phyloP scores from a whole-genome alignment of 1,140 invertebrate genomes.

The Procambarus virginalis region DNA sequence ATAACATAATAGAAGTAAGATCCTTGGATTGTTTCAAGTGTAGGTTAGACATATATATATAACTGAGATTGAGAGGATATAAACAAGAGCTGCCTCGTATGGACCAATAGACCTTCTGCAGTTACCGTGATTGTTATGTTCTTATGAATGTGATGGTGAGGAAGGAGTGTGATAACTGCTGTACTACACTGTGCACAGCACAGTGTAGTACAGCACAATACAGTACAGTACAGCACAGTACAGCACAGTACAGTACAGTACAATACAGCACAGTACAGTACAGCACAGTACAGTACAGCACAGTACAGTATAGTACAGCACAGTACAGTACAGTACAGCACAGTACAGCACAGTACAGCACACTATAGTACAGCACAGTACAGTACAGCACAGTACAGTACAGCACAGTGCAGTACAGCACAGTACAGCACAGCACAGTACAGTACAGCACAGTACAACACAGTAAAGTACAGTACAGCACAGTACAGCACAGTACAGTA shows the following conservation, averaged over 20 bases:
- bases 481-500: conserved; percentile 66
- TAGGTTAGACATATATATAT: neutral
- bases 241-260: conserved; percentile 59
- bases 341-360: conserved; percentile 40
- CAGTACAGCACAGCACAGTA: conserved; percentile 60
- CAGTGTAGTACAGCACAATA: conserved; percentile 65
- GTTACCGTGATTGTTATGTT: too few relatives aligned
- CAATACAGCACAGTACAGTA: conserved; percentile 27
- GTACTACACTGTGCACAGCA: conserved; percentile 54
- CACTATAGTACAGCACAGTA: conserved; percentile 64
- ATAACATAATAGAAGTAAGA: too few relatives aligned
- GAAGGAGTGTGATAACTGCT: neutral
- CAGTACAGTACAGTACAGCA: conserved; percentile 58
- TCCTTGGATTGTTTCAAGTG: too few relatives aligned
- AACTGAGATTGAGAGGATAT: neutral
- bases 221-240: conserved; percentile 55
- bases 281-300: conserved; percentile 46
- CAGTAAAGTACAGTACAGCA: conserved; percentile 64
- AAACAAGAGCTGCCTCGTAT: too few relatives aligned
- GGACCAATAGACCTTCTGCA: too few relatives aligned
- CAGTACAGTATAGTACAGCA: neutral
- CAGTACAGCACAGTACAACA: conserved; percentile 69
- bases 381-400: conserved; percentile 67
- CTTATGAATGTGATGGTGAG: too few relatives aligned
- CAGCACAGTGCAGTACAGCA: conserved; percentile 40